A percentile compares a stretch with the other conserved stretches of the same genome.
Evolutionary conservation across 2,797 vertebrate species (phyloP).

Genomic region (Nyctalus aviator): DNA sequence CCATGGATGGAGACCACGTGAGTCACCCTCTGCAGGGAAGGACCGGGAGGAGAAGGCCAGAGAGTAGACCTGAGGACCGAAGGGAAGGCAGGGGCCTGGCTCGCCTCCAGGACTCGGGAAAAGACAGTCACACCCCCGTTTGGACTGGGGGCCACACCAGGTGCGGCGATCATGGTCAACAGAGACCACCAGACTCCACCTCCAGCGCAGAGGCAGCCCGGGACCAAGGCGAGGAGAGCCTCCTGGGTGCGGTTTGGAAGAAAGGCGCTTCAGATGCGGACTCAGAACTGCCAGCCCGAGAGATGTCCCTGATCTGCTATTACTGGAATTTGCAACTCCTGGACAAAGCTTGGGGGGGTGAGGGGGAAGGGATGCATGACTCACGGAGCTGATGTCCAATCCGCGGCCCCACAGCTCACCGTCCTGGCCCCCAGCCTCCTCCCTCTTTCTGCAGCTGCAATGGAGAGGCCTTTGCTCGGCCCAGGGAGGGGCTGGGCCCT

Average conservation of each 20-base stretch:
- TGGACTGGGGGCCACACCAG: not conserved
- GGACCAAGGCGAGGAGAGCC: not conserved
- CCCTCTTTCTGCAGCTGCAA: constrained; percentile 47
- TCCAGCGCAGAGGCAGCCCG: not conserved
- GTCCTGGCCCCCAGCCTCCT: not conserved
- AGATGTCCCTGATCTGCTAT: constrained; percentile 43
- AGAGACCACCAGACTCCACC: not conserved
- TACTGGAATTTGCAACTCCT: constrained; percentile 67
- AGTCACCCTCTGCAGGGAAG: not conserved
- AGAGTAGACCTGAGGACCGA: not conserved
- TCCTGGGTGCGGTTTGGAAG: not conserved
- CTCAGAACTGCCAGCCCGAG: not conserved
- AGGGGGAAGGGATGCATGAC: constrained; percentile 25
- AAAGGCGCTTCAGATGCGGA: not conserved
- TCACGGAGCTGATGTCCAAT: not conserved
- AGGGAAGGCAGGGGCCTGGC: not conserved
- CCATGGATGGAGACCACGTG: not conserved
- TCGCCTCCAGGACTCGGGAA: not conserved
- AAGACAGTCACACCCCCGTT: not conserved
- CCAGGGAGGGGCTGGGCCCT: not conserved
- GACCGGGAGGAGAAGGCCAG: not conserved
- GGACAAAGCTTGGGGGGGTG: not conserved
- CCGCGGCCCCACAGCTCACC: not conserved
- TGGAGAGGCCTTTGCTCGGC: not conserved
- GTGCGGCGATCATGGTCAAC: rapidly evolving